phyloP scores from a whole-genome alignment of 2,797 vertebrate species.

The Coranthus polyacanthus region DNA sequence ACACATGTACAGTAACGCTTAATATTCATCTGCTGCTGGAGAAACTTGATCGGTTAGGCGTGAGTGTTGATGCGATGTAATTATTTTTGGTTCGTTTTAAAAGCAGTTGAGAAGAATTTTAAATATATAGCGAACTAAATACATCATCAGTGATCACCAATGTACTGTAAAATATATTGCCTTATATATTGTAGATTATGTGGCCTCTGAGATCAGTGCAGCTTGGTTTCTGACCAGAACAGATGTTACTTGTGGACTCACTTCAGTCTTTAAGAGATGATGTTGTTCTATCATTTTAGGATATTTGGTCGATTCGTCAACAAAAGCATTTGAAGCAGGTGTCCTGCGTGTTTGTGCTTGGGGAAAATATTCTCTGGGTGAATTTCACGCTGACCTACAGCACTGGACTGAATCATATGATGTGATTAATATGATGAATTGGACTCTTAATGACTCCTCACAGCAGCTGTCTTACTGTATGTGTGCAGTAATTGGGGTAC shows the following conservation, averaged over 20 bases:
- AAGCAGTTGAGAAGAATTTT: too few relatives aligned
- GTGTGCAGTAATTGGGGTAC: conserved; percentile 17
- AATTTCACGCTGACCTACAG: conserved; percentile 14
- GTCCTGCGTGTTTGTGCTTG: neutral
- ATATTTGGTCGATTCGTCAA: conserved; percentile 1
- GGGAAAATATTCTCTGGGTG: conserved; percentile 3
- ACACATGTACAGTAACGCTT: neutral
- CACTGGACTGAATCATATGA: conserved; percentile 4
- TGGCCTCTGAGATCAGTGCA: neutral
- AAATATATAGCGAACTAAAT: too few relatives aligned
- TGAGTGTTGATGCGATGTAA: too few relatives aligned
- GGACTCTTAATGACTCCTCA: conserved; percentile 22
- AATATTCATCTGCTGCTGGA: neutral
- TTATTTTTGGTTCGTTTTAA: neutral
- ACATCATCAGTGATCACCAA: too few relatives aligned
- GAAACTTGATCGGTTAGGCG: too few relatives aligned
- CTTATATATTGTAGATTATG: conserved; percentile 7
- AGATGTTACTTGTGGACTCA: conserved; percentile 12
- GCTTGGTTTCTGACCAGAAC: neutral
- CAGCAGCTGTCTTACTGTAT: conserved; percentile 45
- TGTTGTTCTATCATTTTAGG: conserved; percentile 1
- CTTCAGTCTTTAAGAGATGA: neutral
- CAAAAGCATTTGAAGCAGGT: neutral
- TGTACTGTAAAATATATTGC: conserved; percentile 5
- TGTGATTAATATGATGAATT: conserved; percentile 33